Base-by-base conservation (phyloP, 2,888 invertebrate species). In the Synergus gifuensis region DNA sequence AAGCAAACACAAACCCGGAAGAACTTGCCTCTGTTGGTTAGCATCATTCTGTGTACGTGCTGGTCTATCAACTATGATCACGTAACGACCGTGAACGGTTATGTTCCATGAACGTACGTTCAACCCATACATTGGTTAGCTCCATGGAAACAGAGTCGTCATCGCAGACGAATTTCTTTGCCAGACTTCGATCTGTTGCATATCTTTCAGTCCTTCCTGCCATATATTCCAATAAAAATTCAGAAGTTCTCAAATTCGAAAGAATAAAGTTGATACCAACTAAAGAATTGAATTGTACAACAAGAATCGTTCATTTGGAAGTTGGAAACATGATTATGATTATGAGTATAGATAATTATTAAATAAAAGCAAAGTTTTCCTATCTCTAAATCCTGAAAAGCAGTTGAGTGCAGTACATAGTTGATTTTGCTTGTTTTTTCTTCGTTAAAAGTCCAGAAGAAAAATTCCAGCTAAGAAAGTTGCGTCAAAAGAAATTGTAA, bases 71-170 rank as follows among this genome's bases (percentile, higher is more conserved):
- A 62, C 78, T 54, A 73, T 78, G 78, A 78, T 73, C 78, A 67
- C 60, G 78, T 73, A 76, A 76, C 73, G 76, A 78, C 54, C 78
- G 73, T 60, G 58, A 60, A 63, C 78, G 63, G 69, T 78, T 78
- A 73, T 62, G 73, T 78, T 78, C 73, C 28, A 62, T 73, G 69
- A 76, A 73, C 78, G 73, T 58, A 63, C 78, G 62, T 40, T 69
- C 42, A 76, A 60, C 76, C 69, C 28, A 49, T 79, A 54, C 63
- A 67, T 80, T 82, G 79, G 82, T 82, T 82, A 81, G 81, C 79
- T 82, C 76, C 42, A 62, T 58, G 58, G 76, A 81, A 82, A 78
- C 80, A 77, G 81, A 77, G 81, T 78, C 78, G 80, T 78, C 81
- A 77, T 69, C 81, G 79, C 28, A 69, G 49, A 69, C 49, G 14